Evolutionary conservation across 2,797 vertebrate species (phyloP), one percentile per base, ranked within the genome.

Genomic region (Bradypodion pumilum): DNA sequence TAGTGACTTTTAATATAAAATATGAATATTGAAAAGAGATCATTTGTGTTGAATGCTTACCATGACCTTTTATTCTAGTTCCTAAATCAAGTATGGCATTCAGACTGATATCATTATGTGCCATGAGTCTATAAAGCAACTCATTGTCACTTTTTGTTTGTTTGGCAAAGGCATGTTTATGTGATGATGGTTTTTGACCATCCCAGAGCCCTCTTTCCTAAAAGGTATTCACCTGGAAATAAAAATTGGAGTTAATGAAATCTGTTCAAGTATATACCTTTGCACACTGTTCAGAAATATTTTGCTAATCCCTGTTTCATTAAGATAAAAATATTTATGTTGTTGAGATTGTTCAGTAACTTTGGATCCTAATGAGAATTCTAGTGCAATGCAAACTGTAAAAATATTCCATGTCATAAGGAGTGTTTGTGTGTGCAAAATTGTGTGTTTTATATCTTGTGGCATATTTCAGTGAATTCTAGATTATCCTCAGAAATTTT

Each of bases 1-100:
- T 84, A 78, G 23, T 72, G 6, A 23, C 19, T 72, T 72, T 52
- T 80, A 74, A 74, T 68, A 72, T 80, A 40, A 74, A 29, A 37
- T 49, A 65, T 52, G 15, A 25, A 65, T 25, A 74, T 82, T 13
- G 42, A 74, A 74, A 82, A 82, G 35, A 63, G 15, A 42, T 62
- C 80, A 74, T 21, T 80, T 25, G 65, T 56, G 46, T 7, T 25
- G 23, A 66, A 44, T 56, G 35, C 27, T 52, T 82, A 63, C 66
- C 74, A 13, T 32, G 74, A 46, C 29, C 35, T 77, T 68, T 74
- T 49, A 40, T 56, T 74, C n/a, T 68, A 32, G 32, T 56, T 65
- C 56, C 44, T 19, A 42, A 35, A 80, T 25, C 70, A 80, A 59
- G 13, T 37, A 66, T 13, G 5, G 32, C 29, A 49, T 40, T 63